Evolutionary conservation across 2,888 invertebrate species (phyloP), one percentile per base, ranked within the genome.

Genomic region (Ochropleura plecta): DNA sequence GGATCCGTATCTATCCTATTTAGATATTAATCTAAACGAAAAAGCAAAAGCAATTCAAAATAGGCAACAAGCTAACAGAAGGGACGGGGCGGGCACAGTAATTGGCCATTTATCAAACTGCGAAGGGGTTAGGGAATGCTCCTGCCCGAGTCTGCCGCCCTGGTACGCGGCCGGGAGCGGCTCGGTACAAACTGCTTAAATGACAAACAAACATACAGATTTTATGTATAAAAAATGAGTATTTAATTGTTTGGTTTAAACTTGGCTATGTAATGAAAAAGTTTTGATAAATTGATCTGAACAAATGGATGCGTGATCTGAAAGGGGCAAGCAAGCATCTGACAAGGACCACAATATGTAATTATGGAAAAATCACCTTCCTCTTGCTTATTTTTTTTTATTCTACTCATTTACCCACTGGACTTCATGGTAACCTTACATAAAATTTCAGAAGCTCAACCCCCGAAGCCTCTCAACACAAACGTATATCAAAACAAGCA

Each of bases 101-200:
- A 96, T 96, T 96, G 96, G 96, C 96, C 96, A 96, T 96, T 96
- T 96, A 96, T 96, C 96, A 96, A 96, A 96, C 95, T 92, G 95
- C 93, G 96, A 96, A 96, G 96, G 96, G 96, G 96, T 96, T 96
- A 96, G 96, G 94, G 94, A 91, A 92, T 86, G 93, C 93, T 93
- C 92, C 91, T 92, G 90, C 92, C 90, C 90, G 92, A 88, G 89
- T 91, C 94, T 93, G 93, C 93, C 90, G 92, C 92, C 93, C 93
- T 93, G 92, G 93, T 94, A 88, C 92, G 88, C 92, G 88, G 84
- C 81, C 90, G 86, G 86, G 85, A 84, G 86, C 75, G 70, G 55
- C 73, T 67, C 77, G 77, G 81, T 80, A 79, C 78, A 82, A 85
- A 88, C 85, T 86, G 86, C 88, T 88, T 89, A 88, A 89, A 92